phyloP scores from a whole-genome alignment of 2,113 vertebrate species.

The Otocyon megalotis region DNA sequence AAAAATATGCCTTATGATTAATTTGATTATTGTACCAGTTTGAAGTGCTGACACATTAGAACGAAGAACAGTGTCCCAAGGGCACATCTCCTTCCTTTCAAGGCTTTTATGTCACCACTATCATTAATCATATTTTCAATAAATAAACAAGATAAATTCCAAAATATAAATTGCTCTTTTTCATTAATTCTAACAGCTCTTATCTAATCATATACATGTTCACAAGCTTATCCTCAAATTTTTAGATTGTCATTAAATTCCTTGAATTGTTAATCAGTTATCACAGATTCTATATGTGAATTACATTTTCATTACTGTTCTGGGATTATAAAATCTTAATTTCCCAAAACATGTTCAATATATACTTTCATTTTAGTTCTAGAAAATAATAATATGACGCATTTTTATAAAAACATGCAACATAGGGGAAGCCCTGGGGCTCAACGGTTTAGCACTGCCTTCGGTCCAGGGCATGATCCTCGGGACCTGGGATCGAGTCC shows the following conservation, averaged over 20 bases:
- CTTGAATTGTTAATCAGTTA: not conserved
- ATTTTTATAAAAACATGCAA: not conserved
- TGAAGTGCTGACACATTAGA: not conserved
- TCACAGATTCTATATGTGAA: not conserved
- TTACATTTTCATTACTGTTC: not conserved
- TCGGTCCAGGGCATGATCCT: too few species aligned
- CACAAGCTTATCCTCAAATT: not conserved
- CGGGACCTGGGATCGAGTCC: too few species aligned
- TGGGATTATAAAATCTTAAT: constrained; percentile 33
- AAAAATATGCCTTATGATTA: not conserved
- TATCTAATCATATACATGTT: not conserved
- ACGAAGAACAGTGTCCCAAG: not conserved
- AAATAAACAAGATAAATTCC: constrained; percentile 32
- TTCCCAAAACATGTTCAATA: not conserved
- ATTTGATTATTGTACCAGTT: not conserved
- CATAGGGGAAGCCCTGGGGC: not conserved
- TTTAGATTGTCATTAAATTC: constrained; percentile 31
- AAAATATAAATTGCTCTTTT: not conserved
- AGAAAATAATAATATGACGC: not conserved
- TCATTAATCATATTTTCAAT: not conserved
- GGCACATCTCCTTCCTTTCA: not conserved
- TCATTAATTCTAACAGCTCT: constrained; percentile 16
- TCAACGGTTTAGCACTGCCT: too few species aligned
- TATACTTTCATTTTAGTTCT: constrained; percentile 18
- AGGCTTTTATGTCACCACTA: not conserved